A percentile compares a stretch with the other conserved stretches of the same genome.
Conservation (phyloP, 2,113 vertebrate species). For the Nycticorax nycticorax region DNA sequence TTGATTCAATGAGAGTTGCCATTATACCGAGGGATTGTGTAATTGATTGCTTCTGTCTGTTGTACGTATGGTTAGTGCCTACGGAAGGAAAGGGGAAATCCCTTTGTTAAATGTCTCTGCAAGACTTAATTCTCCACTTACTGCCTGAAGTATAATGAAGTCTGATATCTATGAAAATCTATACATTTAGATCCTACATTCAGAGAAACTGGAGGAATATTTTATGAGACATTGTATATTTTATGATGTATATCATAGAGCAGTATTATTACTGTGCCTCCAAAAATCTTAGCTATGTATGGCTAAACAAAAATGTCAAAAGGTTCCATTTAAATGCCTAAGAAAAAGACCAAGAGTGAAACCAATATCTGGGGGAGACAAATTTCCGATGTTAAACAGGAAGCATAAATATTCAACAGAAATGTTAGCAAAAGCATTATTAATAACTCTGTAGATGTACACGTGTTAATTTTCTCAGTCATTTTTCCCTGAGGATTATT, state of each 20-base stretch:
- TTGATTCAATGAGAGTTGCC: not conserved
- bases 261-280: not conserved
- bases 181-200: not conserved
- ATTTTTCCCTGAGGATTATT: not conserved
- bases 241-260: not conserved
- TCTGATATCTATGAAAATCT: not conserved
- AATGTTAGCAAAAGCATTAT: not conserved
- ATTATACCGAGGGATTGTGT: not conserved
- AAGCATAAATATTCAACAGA: not conserved
- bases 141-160: not conserved
- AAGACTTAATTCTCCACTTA: not conserved
- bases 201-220: not conserved
- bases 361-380: not conserved
- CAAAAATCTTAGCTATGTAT: not conserved
- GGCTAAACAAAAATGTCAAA: slow-evolving; percentile 14
- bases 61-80: not conserved
- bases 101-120: not conserved
- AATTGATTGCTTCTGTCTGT: not conserved
- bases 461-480: not conserved
- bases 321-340: slow-evolving; percentile 7
- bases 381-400: not conserved
- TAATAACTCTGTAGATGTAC: not conserved
- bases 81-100: not conserved
- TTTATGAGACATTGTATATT: not conserved
- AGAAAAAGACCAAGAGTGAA: not conserved